Base-by-base conservation (phyloP, 2,113 vertebrate species). In the Petrocephalus zakoni region DNA sequence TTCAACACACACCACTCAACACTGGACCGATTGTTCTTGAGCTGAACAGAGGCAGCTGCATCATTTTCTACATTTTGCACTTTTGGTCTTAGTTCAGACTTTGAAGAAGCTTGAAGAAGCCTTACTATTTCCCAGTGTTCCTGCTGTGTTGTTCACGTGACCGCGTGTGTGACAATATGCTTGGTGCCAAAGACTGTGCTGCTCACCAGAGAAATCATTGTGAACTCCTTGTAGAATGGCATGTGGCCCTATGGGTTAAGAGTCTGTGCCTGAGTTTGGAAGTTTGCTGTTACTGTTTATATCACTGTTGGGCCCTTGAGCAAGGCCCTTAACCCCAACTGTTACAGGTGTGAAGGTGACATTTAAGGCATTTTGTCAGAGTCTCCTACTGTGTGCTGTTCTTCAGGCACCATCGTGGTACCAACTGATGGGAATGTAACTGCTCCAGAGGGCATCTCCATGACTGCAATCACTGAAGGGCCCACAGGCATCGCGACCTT, bases 401-500 rank as follows among this genome's bases (percentile, higher is more conserved):
- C 88, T 61, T 8, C 89, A 96, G 95, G 92, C 87, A 92, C 90
- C 85, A 51, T 93, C 47, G 90, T 90, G 78, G 34, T 52, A 21
- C 93, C 93, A 85, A 92, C 92, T 11, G 29, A 11, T 4, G 13
- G n/a, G 6, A 37, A 2, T 42, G 72, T 58, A 15, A 0, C 42
- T 58, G 3, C 89, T 51, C 19, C 22, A 53, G 34, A 81, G 34
- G 47, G 21, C 1, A 0, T 0, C 29, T 0, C 0, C 3, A 0
- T 4, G 29, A 0, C 4, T 72, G 1, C 87, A 0, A 4, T 86
- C 90, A 90, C 90, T 2, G 13, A 68, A 0, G 29, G 42, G 1
- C 3, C 88, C 0, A 17, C 55, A 55, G 56, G 13, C 2, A 2
- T 88, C 87, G 0, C 56, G 2, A 88, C 1, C 10, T 21, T 19